Evolutionary conservation across 2,888 invertebrate genomes (phyloP).

Genomic region (Patella ulyssiponensis): DNA sequence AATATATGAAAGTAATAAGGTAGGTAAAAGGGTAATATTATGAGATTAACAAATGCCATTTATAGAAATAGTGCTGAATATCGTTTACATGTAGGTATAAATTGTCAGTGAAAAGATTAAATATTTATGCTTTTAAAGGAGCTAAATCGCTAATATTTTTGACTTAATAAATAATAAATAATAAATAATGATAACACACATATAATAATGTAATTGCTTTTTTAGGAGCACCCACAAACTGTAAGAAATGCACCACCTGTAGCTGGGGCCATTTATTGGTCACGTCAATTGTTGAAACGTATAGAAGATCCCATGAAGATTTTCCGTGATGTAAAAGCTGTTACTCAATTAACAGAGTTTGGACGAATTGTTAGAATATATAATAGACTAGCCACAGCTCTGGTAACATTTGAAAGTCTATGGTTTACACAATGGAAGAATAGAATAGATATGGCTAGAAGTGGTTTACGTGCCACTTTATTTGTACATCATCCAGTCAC

Average conservation of each 20-base stretch:
- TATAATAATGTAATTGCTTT: too few species aligned
- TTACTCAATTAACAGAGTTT: slow-evolving; percentile 68
- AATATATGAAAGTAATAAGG: slow-evolving; percentile 70
- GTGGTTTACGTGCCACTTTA: slow-evolving; percentile 67
- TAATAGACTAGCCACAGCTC: slow-evolving; percentile 67
- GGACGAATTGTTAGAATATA: slow-evolving; percentile 61
- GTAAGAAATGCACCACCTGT: slow-evolving; percentile 70
- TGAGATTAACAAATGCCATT: too few species aligned
- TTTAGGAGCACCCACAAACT: slow-evolving; percentile 64
- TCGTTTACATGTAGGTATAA: too few species aligned
- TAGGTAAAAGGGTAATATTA: slow-evolving; percentile 29
- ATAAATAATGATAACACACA: too few species aligned
- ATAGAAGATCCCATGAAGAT: slow-evolving; percentile 72
- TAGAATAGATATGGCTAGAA: slow-evolving; percentile 65
- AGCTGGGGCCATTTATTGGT: slow-evolving; percentile 72
- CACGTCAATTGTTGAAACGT: slow-evolving; percentile 66
- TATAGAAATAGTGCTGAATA: too few species aligned
- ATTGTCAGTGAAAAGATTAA: too few species aligned
- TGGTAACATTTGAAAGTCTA: slow-evolving; percentile 70
- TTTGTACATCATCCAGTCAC: slow-evolving; percentile 66
- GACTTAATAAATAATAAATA: too few species aligned
- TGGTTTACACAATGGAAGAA: slow-evolving; percentile 71
- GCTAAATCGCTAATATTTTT: too few species aligned
- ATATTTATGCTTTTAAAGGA: too few species aligned
- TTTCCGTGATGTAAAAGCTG: slow-evolving; percentile 68